Conservation (phyloP, 1,140 invertebrate species). For the Solen grandis region DNA sequence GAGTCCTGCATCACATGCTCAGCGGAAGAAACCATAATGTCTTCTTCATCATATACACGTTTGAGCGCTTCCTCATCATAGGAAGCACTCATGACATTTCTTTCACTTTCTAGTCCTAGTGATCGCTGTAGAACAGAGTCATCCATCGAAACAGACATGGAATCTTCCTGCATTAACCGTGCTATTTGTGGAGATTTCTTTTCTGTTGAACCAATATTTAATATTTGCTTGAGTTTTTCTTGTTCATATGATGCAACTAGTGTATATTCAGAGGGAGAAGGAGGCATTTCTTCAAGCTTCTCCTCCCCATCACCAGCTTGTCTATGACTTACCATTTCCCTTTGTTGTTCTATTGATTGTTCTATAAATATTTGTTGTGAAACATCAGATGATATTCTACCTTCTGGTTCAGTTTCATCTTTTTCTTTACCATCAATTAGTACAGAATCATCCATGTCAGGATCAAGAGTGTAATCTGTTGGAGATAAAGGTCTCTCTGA, state of each 20-base stretch:
- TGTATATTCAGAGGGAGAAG: conserved; percentile 78
- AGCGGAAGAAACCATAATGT: conserved; percentile 47
- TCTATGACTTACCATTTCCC: background rate
- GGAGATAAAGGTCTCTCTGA: conserved; percentile 71
- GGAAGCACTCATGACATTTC: conserved; percentile 50
- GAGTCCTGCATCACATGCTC: conserved; percentile 51
- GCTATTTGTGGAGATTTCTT: conserved; percentile 34
- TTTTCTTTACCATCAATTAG: conserved; percentile 21
- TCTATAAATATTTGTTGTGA: conserved; percentile 77
- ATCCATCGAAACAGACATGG: conserved; percentile 45
- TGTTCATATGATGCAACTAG: conserved; percentile 76
- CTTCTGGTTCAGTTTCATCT: conserved; percentile 62
- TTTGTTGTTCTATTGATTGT: conserved; percentile 64
- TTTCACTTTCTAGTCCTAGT: conserved; percentile 2
- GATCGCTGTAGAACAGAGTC: conserved; percentile 40
- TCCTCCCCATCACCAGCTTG: conserved; percentile 47
- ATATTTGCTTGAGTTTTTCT: conserved; percentile 68
- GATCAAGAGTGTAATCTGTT: conserved; percentile 72
- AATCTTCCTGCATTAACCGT: conserved; percentile 34
- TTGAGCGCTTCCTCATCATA: conserved; percentile 60
- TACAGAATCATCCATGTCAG: conserved; percentile 61
- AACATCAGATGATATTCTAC: conserved; percentile 71
- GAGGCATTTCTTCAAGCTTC: conserved; percentile 69
- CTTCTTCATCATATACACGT: conserved; percentile 51
- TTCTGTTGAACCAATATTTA: conserved; percentile 59